phyloP scores from a whole-genome alignment of 2,888 invertebrate genomes.

The Hypomecis atomaria region DNA sequence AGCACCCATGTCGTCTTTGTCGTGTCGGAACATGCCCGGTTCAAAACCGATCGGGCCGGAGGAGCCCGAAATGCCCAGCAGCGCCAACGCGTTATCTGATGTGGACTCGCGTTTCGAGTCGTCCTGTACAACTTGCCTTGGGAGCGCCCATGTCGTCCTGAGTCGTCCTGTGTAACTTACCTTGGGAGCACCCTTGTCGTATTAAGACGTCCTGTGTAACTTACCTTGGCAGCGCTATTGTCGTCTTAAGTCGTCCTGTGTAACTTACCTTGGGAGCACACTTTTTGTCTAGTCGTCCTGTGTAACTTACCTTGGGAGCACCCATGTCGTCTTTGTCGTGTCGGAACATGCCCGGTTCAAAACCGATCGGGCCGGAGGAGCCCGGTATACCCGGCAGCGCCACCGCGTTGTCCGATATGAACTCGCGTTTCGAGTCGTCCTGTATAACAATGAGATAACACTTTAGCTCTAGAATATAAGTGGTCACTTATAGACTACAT shows the following conservation, averaged over 20 bases:
- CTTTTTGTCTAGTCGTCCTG: too few species aligned
- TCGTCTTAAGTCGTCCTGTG: too few species aligned
- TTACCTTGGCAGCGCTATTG: too few species aligned
- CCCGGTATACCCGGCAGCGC: slow-evolving; percentile 90
- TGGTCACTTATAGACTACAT: too few species aligned
- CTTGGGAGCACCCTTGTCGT: too few species aligned
- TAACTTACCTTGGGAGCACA: too few species aligned
- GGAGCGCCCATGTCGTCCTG: too few species aligned
- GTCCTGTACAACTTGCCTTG: slow-evolving; percentile 66
- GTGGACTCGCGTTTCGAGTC: slow-evolving; percentile 86
- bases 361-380: slow-evolving; percentile 89
- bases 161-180: too few species aligned
- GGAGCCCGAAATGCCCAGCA: slow-evolving; percentile 89
- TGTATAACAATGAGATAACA: slow-evolving; percentile 38
- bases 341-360: slow-evolving; percentile 94
- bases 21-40: slow-evolving; percentile 91
- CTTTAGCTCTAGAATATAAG: too few species aligned
- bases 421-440: slow-evolving; percentile 85
- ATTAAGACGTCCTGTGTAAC: too few species aligned
- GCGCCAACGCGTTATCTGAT: slow-evolving; percentile 91
- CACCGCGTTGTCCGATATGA: slow-evolving; percentile 92
- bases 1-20: slow-evolving; percentile 79
- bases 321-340: slow-evolving; percentile 83
- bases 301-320: slow-evolving; percentile 69
- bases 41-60: slow-evolving; percentile 92